Evolutionary conservation across 2,888 invertebrate species (phyloP), one percentile per base, ranked within the genome.

Genomic region (Pandemis cinnamomeana): DNA sequence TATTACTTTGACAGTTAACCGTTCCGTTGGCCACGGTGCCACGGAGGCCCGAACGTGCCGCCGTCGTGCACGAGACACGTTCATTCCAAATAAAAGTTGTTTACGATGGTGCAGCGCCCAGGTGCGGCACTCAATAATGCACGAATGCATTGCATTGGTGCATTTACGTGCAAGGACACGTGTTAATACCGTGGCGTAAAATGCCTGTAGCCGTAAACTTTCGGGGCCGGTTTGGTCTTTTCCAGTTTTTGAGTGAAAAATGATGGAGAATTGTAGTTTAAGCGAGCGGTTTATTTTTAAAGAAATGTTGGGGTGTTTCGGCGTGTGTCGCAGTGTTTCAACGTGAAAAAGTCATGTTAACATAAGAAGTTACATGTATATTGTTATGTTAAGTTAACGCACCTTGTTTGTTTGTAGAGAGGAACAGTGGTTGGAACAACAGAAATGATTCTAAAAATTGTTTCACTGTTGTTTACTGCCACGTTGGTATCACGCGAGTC

Each of bases 51-150:
- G 58, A 72, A 72, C 58, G 71, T 42, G 51, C 71, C 46, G 71
- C 66, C 36, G 71, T 41, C 48, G 27, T 48, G 62, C 13, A 8
- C 36, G 41, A 66, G 51, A 69, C 68, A 69, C 64, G 63, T 73
- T 53, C 72, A 69, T 73, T 73, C 27, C 48, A 60, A 69, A 75
- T 75, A 75, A 69, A 72, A 72, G 75, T 75, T 75, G 68, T 75
- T 75, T 75, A 75, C 72, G 75, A 58, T 42, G 62, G 67, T 70
- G 69, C 67, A 67, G 67, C 69, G 69, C 67, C 67, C 72, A 72
- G 72, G 67, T 72, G 72, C 53, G 15, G 41, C 44, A 61, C 67
- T 72, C 67, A 72, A 72, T 67, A 72, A 72, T 72, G 71, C 71
- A 72, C 61, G 67, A 67, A 72, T 61, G 67, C 72, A 72, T 67